Evolutionary conservation across 2,888 invertebrate species (phyloP), one percentile per base, ranked within the genome.

Genomic region (Drosophila emarginata): DNA sequence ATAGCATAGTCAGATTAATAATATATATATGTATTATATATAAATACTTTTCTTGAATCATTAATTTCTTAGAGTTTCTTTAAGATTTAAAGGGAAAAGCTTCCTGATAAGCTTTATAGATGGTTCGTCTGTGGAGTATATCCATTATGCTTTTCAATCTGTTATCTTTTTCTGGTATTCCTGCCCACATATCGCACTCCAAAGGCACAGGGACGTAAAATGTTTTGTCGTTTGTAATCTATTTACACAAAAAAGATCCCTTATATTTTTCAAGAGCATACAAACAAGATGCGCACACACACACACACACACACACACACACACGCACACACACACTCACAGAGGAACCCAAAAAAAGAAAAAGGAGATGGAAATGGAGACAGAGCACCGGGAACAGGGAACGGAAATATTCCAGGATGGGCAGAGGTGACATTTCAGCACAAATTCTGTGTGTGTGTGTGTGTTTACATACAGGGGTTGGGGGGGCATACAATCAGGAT

Each of bases 201-300:
- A 52, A 64, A 72, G 75, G 72, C 77, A 78, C 79, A 72, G 74
- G 72, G 74, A 78, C 79, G 79, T 79, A 80, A 87, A 88, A 88
- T 89, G 84, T 90, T 89, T 89, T 87, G 89, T 89, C 89, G 88
- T 89, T 88, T 87, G 89, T 87, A 90, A 89, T 89, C 89, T 90
- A 89, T 89, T 89, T 89, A 87, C 89, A 87, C 83, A 84, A 71
- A 54, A 71, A 71, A 71, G 71, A 71, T 66, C 59, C 71, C 64
- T 59, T 65, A 67, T 79, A 68, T 75, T 78, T 77, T 77, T 79
- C 73, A 83, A 83, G 85, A 81, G 83, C 80, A 71, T 28, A 64
- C 67, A 74, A 69, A 70, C 67, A 69, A 67, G 73, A 57, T 57
- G 60, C 61, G 37, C 45, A 52, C 61, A 61, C 32, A 53, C 36